Base-by-base conservation (phyloP, 1,140 invertebrate genomes). In the Dreissena rostriformis region DNA sequence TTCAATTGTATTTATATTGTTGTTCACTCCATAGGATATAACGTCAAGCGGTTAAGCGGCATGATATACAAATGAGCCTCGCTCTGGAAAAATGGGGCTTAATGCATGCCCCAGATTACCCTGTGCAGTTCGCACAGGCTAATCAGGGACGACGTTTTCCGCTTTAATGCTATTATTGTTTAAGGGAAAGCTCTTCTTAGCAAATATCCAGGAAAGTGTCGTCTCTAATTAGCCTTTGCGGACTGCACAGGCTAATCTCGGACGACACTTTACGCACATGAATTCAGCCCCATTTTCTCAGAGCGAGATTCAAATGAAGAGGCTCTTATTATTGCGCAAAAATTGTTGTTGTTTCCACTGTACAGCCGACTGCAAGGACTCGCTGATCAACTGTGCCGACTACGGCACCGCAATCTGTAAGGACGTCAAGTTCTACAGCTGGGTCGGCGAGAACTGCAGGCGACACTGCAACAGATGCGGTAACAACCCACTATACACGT, bases 401-500 rank as follows among this genome's bases (percentile, higher is more conserved):
- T 83, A 83, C 39, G 81, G 81, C 7, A 75, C 49, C 22, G 55
- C 55, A 1, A 11, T 83, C 8, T 83, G 81, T 75, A 53, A 28
- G 12, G 73, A 83, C n/a, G 57, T 83, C 19, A 73, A 66, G 51
- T 83, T 83, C 22, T 83, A 75, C 61, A 75, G 53, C 63, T 83
- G 81, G 81, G 81, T 63, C 8, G 55, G 68, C 53, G 81, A 83
- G 17, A 75, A 83, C 63, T 83, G 81, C 19, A 49, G 51, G 0
- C 19, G 17, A 51, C 73, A 83, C 65, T 83, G 81, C 52, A 76
- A 76, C n/a, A 39, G 70, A 55, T 83, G 81, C 39, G 55, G 81
- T 83, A 76, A 75, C 65, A 55, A 71, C 57, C 39, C 4, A 8
- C 39, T 39, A 39, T 8, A 5, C 39, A 39, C 39, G 2, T 39